These are phyloP conservation scores for Acrossocheilus wenchowensis DNA, from an alignment of 2,797 vertebrate genomes.

Conservation along the genomic window DNA sequence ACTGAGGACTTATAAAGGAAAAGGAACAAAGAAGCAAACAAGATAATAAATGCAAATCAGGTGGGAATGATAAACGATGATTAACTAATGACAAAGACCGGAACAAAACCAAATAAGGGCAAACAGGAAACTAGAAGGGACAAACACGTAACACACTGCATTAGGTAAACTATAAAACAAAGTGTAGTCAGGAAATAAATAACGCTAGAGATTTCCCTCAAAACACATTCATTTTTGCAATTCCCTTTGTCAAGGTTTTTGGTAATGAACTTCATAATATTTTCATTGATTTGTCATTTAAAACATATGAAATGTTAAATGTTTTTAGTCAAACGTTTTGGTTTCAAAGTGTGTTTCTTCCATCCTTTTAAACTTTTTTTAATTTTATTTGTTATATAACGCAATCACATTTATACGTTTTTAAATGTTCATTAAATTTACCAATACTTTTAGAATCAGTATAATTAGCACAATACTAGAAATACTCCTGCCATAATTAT, in stretches of 20 bases:
- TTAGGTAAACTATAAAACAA: background rate
- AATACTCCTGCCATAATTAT: background rate
- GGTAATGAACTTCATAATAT: no score
- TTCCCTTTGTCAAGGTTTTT: background rate
- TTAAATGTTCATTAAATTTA: background rate
- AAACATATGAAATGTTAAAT: background rate
- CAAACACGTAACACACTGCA: background rate
- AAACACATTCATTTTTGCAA: background rate
- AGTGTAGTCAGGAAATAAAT: background rate
- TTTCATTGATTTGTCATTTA: background rate
- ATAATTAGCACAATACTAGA: background rate
- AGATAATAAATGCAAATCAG: no score
- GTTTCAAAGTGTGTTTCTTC: background rate
- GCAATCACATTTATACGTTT: background rate
- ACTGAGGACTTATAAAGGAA: no score
- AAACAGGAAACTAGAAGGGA: no score
- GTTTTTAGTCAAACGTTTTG: background rate
- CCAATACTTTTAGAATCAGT: background rate
- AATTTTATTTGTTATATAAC: background rate
- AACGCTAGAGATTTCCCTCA: background rate
- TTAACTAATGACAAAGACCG: no score
- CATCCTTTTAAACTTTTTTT: background rate
- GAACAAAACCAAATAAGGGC: no score
- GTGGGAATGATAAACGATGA: no score
- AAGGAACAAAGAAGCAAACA: no score